Evolutionary conservation across 2,797 vertebrate species (phyloP).

Genomic region (Schizopygopsis pylzovi): DNA sequence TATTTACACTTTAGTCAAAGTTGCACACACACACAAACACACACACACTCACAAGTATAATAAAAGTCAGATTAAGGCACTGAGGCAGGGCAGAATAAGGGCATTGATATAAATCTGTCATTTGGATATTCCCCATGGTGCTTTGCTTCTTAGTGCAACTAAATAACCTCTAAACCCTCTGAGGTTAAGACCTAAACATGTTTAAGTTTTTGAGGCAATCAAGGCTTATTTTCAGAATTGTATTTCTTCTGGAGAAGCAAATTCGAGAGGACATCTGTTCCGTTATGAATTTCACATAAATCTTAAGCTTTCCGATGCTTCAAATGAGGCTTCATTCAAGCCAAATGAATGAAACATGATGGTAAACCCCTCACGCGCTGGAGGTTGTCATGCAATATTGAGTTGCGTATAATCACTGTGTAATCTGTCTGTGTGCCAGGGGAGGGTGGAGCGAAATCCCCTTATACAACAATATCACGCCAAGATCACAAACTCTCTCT

Average conservation of each 20-base stretch:
- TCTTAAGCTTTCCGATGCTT: conserved; percentile 96
- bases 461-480: conserved; percentile 86
- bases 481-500: conserved; percentile 60
- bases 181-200: conserved; percentile 78
- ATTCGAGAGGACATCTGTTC: conserved; percentile 97
- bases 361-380: conserved; percentile 92
- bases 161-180: conserved; percentile 77
- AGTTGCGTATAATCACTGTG: conserved; percentile 93
- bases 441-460: conserved; percentile 87
- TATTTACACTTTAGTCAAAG: conserved; percentile 63
- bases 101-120: conserved; percentile 90
- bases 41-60: conserved; percentile 78
- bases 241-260: conserved; percentile 80
- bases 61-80: conserved; percentile 79
- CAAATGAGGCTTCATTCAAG: conserved; percentile 96
- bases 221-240: conserved; percentile 77
- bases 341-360: conserved; percentile 99
- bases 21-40: conserved; percentile 67
- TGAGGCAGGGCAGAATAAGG: conserved; percentile 83
- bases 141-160: conserved; percentile 74
- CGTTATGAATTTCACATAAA: conserved; percentile 99
- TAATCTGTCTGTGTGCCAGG: conserved; percentile 92
- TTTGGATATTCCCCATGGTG: conserved; percentile 87
- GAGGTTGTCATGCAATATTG: conserved; percentile 93
- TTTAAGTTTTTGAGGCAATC: conserved; percentile 86